These are phyloP conservation scores for Leptopilina myrica DNA, from an alignment of 2,888 invertebrate genomes.

Conservation along the genomic window DNA sequence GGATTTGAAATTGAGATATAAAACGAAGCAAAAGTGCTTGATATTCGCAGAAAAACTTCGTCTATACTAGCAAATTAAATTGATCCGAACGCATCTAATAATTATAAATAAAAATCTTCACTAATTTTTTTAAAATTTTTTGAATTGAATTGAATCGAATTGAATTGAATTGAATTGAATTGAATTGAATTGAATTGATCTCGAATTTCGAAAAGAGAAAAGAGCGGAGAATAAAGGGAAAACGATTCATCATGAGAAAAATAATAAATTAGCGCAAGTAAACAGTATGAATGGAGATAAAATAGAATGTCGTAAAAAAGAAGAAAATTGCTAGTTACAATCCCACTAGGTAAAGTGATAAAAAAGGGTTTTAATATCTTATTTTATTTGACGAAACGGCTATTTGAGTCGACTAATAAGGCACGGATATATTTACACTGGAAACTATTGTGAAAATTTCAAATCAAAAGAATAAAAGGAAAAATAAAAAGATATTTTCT, in stretches of 20 bases:
- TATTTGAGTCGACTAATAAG: background rate
- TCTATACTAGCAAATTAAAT: too few species aligned
- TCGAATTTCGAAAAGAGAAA: too few species aligned
- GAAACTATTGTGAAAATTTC: background rate
- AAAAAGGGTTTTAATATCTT: background rate
- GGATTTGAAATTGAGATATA: too few species aligned
- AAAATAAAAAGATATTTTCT: background rate
- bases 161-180: too few species aligned
- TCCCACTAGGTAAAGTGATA: background rate
- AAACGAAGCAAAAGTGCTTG: too few species aligned
- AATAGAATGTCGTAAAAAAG: background rate
- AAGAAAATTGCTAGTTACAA: slow-evolving; percentile 4
- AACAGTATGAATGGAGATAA: background rate
- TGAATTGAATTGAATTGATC: background rate
- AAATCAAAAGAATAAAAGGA: background rate
- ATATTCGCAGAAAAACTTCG: too few species aligned
- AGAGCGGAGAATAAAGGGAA: background rate
- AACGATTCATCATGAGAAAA: background rate
- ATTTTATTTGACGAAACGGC: background rate
- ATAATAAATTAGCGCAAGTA: background rate
- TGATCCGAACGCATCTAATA: too few species aligned
- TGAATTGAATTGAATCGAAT: background rate
- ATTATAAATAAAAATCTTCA: too few species aligned
- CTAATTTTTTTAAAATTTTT: too few species aligned
- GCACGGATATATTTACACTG: background rate